phyloP scores from a whole-genome alignment of 2,797 vertebrate genomes.

The Falco biarmicus region DNA sequence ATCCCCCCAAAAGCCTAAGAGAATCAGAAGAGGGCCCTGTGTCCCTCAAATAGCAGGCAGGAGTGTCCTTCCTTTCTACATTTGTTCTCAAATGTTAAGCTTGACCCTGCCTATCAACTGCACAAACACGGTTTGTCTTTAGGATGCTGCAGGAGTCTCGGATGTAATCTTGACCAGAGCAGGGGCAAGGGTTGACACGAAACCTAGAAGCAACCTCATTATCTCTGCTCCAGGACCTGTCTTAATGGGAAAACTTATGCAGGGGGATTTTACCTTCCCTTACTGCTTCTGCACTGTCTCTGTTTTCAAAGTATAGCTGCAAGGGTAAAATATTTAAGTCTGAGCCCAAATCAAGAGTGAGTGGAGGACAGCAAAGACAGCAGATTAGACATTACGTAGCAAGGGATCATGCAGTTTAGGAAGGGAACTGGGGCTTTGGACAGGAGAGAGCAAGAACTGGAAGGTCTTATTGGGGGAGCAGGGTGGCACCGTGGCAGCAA shows the following conservation, averaged over 20 bases:
- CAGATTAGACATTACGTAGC: not conserved
- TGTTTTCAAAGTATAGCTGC: not conserved
- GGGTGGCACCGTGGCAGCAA: not conserved
- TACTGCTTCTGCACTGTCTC: not conserved
- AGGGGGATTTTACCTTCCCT: not conserved
- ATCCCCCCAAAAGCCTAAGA: not conserved
- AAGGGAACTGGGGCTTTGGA: not conserved
- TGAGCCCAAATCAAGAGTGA: not conserved
- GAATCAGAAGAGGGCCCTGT: not conserved
- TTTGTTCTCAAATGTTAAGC: not conserved
- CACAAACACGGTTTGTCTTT: not conserved
- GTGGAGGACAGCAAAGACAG: not conserved
- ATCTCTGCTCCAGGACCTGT: not conserved
- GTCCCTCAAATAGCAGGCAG: not conserved
- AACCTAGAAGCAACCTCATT: not conserved
- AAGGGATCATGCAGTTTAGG: accelerated
- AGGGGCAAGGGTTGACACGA: not conserved
- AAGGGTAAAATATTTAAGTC: not conserved
- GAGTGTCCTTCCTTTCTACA: not conserved
- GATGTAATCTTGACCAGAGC: not conserved
- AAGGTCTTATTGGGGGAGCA: not conserved
- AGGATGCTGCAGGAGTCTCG: not conserved
- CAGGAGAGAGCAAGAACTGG: not conserved
- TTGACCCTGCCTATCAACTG: not conserved
- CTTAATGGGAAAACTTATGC: accelerated